A percentile compares a stretch with the other conserved stretches of the same genome.
Evolutionary conservation across 2,888 invertebrate genomes (phyloP).

Genomic region (Anarsia innoxiella): DNA sequence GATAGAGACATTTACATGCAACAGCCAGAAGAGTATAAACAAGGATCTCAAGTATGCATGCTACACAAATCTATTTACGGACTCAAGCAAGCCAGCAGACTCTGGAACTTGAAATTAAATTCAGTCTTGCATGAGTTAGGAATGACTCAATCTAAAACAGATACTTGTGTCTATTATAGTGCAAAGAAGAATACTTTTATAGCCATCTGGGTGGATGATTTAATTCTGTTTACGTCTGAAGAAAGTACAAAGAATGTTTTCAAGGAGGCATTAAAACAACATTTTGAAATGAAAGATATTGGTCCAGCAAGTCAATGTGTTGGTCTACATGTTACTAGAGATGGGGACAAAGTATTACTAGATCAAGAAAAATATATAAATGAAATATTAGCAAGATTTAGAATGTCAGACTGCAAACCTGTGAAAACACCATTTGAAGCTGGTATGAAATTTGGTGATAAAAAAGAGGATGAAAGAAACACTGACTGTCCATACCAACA

Average conservation of each 20-base stretch:
- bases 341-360: neutral
- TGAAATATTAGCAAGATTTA: slow-evolving; percentile 13
- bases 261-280: slow-evolving; percentile 17
- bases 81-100: too few relatives aligned
- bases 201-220: slow-evolving; percentile 24
- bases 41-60: slow-evolving; percentile 17
- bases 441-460: slow-evolving; percentile 12
- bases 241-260: slow-evolving; percentile 2
- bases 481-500: slow-evolving; percentile 1
- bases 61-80: slow-evolving; percentile 19
- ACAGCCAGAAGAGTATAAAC: slow-evolving; percentile 17
- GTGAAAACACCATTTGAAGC: slow-evolving; percentile 17
- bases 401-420: slow-evolving; percentile 20
- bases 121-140: slow-evolving; percentile 20
- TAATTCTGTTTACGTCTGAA: slow-evolving; percentile 17
- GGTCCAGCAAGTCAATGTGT: slow-evolving; percentile 12
- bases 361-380: slow-evolving; percentile 19
- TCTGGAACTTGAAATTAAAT: slow-evolving; percentile 24
- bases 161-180: slow-evolving; percentile 24
- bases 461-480: neutral
- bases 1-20: slow-evolving; percentile 22
- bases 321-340: slow-evolving; percentile 6
- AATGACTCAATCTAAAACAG: slow-evolving; percentile 18
- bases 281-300: slow-evolving; percentile 21
- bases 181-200: slow-evolving; percentile 20